A percentile compares a stretch with the other conserved stretches of the same genome.
Conservation (phyloP, 2,797 vertebrate genomes). For the Sylvia borin region DNA sequence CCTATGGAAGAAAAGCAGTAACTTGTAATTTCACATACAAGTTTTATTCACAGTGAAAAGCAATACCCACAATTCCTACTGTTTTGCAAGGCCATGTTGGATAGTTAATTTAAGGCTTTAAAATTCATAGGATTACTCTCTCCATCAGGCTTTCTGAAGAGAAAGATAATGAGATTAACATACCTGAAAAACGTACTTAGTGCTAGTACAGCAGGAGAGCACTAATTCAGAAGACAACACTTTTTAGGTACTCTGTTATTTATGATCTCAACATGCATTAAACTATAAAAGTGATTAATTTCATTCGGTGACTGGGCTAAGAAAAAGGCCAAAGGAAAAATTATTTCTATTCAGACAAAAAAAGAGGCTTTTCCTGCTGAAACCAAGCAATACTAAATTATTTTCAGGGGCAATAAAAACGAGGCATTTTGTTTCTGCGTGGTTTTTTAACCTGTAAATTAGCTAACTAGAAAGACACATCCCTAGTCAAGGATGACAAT, state of each 20-base stretch:
- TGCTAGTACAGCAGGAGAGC: background rate
- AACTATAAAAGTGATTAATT: slow-evolving; percentile 55
- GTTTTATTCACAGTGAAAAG: background rate
- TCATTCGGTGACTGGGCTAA: background rate
- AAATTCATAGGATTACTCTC: background rate
- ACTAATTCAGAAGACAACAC: background rate
- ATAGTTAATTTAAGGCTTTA: slow-evolving; percentile 5
- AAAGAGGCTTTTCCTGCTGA: background rate
- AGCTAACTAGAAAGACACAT: background rate
- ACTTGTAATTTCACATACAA: background rate
- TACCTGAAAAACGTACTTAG: background rate
- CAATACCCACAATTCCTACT: background rate
- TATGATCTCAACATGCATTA: slow-evolving; percentile 3
- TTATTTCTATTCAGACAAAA: slow-evolving; percentile 14
- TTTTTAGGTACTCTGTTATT: slow-evolving; percentile 12
- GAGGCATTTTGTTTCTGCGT: background rate
- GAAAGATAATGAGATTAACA: slow-evolving; percentile 52
- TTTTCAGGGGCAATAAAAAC: slow-evolving; percentile 3
- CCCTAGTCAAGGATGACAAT: background rate
- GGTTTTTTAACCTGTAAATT: background rate
- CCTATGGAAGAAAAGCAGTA: background rate
- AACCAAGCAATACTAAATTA: slow-evolving; percentile 25
- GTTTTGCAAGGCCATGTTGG: background rate
- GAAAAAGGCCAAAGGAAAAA: slow-evolving; percentile 18
- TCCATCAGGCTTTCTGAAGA: background rate